These are phyloP conservation scores for Mastacembelus armatus DNA, from an alignment of 2,797 vertebrate genomes.

Conservation along the genomic window DNA sequence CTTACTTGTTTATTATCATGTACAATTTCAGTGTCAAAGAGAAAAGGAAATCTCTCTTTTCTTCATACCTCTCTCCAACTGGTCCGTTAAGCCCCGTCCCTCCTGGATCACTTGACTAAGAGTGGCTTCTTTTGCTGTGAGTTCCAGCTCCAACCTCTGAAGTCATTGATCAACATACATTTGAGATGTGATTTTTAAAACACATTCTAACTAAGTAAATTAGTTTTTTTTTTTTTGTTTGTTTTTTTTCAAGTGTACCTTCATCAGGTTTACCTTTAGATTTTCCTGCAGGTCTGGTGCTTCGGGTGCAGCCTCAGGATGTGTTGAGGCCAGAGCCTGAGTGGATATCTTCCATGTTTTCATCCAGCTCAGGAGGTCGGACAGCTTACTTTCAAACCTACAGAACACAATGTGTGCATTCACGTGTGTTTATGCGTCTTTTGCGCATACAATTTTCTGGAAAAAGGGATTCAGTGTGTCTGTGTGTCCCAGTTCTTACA, in stretches of 20 bases:
- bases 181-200: neutral
- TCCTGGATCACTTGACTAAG: slow-evolving; percentile 80
- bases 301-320: slow-evolving; percentile 84
- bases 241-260: too few species aligned
- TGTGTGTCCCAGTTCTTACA: slow-evolving; percentile 78
- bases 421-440: slow-evolving; percentile 1
- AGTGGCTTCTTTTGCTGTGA: slow-evolving; percentile 76
- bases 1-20: slow-evolving; percentile 1
- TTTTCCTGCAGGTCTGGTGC: slow-evolving; percentile 83
- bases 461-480: neutral
- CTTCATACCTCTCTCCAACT: slow-evolving; percentile 87
- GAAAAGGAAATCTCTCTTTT: neutral
- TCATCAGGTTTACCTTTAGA: slow-evolving; percentile 84
- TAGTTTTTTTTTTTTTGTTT: neutral
- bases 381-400: slow-evolving; percentile 88
- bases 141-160: slow-evolving; percentile 86
- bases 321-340: slow-evolving; percentile 84
- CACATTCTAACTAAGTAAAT: neutral
- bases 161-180: slow-evolving; percentile 46
- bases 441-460: neutral
- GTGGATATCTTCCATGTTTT: slow-evolving; percentile 84
- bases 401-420: neutral
- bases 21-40: neutral
- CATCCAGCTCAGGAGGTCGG: slow-evolving; percentile 88
- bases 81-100: slow-evolving; percentile 84